Evolutionary conservation across 2,797 vertebrate genomes (phyloP).

Genomic region (Lagocephalus sceleratus): DNA sequence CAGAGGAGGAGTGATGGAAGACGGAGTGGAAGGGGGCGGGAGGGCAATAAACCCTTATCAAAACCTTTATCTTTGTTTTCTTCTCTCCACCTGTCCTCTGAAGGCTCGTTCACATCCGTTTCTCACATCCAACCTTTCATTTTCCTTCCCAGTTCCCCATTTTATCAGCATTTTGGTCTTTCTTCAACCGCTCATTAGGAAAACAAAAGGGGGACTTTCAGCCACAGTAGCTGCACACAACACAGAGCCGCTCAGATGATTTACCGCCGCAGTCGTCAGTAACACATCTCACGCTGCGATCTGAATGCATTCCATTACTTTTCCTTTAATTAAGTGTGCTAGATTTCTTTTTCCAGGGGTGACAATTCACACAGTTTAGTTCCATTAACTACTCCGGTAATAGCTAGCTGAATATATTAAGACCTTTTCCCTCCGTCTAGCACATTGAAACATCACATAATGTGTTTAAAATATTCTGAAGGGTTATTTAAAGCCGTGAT

Average conservation of each 20-base stretch:
- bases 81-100: constrained; percentile 42
- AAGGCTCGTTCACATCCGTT: constrained; percentile 47
- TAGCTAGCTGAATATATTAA: constrained; percentile 14
- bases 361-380: constrained; percentile 30
- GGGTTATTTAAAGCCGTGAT: constrained; percentile 8
- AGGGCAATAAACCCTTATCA: constrained; percentile 51
- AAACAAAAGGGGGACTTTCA: constrained; percentile 18
- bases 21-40: constrained; percentile 15
- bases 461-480: constrained; percentile 23
- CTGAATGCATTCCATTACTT: constrained; percentile 5
- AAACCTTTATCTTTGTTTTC: constrained; percentile 59
- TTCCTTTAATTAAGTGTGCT: background rate
- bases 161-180: constrained; percentile 40
- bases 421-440: constrained; percentile 14
- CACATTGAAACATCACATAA: constrained; percentile 14
- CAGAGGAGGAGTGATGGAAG: constrained; percentile 28
- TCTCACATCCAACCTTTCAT: constrained; percentile 40
- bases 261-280: too few species aligned
- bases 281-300: constrained; percentile 12
- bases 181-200: constrained; percentile 25
- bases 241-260: too few species aligned
- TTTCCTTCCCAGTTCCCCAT: constrained; percentile 16
- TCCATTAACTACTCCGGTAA: constrained; percentile 23
- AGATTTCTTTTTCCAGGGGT: constrained; percentile 2
- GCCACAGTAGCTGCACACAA: constrained; percentile 9